phyloP scores from a whole-genome alignment of 1,140 invertebrate genomes.

The Trachymyrmex septentrionalis region DNA sequence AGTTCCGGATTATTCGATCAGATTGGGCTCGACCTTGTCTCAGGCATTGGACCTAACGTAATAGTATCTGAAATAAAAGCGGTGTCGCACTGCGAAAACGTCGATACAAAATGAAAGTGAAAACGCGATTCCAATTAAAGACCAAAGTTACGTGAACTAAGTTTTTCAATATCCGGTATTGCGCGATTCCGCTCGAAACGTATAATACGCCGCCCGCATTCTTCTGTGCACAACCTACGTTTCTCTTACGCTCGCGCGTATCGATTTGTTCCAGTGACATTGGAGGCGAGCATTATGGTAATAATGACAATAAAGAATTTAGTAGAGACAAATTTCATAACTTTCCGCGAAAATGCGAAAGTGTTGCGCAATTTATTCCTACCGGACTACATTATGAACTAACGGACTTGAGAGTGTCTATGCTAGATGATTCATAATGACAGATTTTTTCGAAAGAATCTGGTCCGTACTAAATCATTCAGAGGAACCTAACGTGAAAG shows the following conservation, averaged over 20 bases:
- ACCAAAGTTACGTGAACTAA: constrained; percentile 44
- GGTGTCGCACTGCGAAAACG: not conserved
- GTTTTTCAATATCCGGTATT: constrained; percentile 57
- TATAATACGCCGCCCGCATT: constrained; percentile 6
- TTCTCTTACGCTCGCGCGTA: constrained; percentile 47
- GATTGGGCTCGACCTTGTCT: constrained; percentile 11
- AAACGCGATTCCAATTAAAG: constrained; percentile 49
- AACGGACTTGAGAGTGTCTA: not conserved
- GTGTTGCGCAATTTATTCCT: constrained; percentile 61
- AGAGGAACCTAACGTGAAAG: not conserved
- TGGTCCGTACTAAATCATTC: not conserved
- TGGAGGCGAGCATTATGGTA: constrained; percentile 52
- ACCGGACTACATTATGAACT: not conserved
- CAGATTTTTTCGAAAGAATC: constrained; percentile 23
- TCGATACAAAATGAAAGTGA: constrained; percentile 46
- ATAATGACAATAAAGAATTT: constrained; percentile 63
- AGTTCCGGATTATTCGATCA: not conserved
- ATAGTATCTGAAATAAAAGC: constrained; percentile 19
- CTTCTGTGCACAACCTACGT: not conserved
- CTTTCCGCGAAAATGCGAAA: constrained; percentile 34
- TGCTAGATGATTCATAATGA: not conserved
- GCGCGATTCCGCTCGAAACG: constrained; percentile 26
- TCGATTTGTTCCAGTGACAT: constrained; percentile 71
- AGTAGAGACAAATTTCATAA: constrained; percentile 49
- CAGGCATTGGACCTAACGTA: constrained; percentile 29